Conservation (phyloP, 2,113 vertebrate species). For the Macaca nemestrina region DNA sequence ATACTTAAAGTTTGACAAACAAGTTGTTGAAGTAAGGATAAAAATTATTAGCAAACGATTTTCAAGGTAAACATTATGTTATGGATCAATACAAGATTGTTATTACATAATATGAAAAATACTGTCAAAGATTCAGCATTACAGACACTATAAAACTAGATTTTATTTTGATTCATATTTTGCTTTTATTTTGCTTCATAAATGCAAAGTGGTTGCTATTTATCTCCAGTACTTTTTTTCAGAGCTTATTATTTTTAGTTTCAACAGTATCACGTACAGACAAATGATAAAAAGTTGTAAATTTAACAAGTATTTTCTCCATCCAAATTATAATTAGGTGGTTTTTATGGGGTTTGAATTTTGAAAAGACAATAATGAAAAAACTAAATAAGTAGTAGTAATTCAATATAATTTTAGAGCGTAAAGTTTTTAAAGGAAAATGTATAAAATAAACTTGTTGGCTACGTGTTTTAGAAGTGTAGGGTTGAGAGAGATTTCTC, state of each 20-base stretch:
- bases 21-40: background rate
- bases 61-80: background rate
- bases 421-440: background rate
- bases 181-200: background rate
- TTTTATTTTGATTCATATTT: constrained; percentile 34
- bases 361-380: background rate
- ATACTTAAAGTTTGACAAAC: background rate
- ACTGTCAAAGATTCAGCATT: background rate
- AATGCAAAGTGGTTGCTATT: background rate
- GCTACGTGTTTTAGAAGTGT: background rate
- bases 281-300: background rate
- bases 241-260: background rate
- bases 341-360: background rate
- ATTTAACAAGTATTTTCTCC: background rate
- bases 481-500: background rate
- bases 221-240: background rate
- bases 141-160: background rate
- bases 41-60: background rate
- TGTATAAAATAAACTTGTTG: background rate
- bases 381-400: background rate
- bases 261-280: background rate
- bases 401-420: background rate
- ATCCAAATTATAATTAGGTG: background rate
- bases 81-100: background rate
- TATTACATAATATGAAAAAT: background rate